A percentile compares a stretch with the other conserved stretches of the same genome.
Conservation (phyloP, 2,888 invertebrate species). For the Metalampra italica region DNA sequence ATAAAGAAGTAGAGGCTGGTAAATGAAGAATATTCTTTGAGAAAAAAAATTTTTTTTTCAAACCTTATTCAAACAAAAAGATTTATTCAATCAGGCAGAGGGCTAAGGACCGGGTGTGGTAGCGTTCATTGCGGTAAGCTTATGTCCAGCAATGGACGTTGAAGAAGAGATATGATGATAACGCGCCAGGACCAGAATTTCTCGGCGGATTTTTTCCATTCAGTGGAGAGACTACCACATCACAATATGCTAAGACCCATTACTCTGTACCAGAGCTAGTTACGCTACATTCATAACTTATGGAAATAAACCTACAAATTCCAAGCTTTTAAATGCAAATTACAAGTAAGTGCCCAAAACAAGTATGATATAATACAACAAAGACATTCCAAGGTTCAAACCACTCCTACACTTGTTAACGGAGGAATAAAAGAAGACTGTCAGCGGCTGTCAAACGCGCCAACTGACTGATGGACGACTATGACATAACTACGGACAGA, state of each 20-base stretch:
- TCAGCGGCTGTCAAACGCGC: background rate
- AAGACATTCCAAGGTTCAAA: background rate
- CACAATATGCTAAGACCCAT: too few relatives aligned
- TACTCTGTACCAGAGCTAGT: too few relatives aligned
- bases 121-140: too few relatives aligned
- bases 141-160: too few relatives aligned
- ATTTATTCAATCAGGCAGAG: too few relatives aligned
- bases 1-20: conserved; percentile 55
- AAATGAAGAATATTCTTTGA: background rate
- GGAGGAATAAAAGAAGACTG: background rate
- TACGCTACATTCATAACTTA: background rate
- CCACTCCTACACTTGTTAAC: background rate
- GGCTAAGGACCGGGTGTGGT: too few relatives aligned
- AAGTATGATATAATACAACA: background rate
- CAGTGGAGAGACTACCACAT: too few relatives aligned
- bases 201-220: too few relatives aligned
- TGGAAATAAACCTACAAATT: background rate
- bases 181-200: too few relatives aligned
- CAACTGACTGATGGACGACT: background rate
- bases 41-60: too few relatives aligned
- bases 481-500: conserved; percentile 2
- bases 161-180: too few relatives aligned
- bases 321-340: background rate
- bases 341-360: background rate
- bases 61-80: too few relatives aligned